Evolutionary conservation across 1,140 invertebrate species (phyloP), one percentile per base, ranked within the genome.

Genomic region (Drosophila auraria): DNA sequence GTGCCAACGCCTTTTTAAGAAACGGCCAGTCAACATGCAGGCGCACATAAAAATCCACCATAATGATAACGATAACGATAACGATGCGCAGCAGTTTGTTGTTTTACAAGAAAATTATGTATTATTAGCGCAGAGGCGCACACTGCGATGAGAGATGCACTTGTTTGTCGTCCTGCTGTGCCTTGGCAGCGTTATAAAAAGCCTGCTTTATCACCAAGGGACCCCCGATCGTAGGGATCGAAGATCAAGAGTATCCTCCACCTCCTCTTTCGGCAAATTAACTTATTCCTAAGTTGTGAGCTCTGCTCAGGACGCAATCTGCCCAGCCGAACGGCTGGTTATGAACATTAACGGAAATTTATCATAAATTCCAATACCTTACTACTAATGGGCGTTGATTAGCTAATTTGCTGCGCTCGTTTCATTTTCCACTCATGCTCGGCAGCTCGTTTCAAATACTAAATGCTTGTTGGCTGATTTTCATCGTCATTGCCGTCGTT

Each of bases 91-190:
- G 82, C 86, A 79, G 86, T 70, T 73, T 78, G 75, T 90, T 90
- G 86, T 90, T 90, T 90, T 90, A 90, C 86, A 90, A 77, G 82
- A 90, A 90, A 90, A 87, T 87, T 89, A 87, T 87, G 84, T 81
- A 69, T 90, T 90, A 90, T 90, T 90, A 86, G 66, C 78, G 54
- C 81, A 83, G 66, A 56, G 6, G 50, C 23, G 20, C 47, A 49
- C 45, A 36, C 64, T 68, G 66, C 64, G 58, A 45, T 57, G 64
- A 58, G 58, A 40, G 68, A 65, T 56, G 79, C 83, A 83, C 80
- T 79, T 87, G 83, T 68, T 83, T 56, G 69, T 87, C 84, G 78
- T 78, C 84, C 84, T 89, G 86, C 84, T 89, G 68, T 54, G 84
- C 69, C 44, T 68, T 45, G 45, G 60, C 77, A 45, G 64, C 17